phyloP scores from a whole-genome alignment of 2,888 invertebrate species.

The Platycheirus rosarum region DNA sequence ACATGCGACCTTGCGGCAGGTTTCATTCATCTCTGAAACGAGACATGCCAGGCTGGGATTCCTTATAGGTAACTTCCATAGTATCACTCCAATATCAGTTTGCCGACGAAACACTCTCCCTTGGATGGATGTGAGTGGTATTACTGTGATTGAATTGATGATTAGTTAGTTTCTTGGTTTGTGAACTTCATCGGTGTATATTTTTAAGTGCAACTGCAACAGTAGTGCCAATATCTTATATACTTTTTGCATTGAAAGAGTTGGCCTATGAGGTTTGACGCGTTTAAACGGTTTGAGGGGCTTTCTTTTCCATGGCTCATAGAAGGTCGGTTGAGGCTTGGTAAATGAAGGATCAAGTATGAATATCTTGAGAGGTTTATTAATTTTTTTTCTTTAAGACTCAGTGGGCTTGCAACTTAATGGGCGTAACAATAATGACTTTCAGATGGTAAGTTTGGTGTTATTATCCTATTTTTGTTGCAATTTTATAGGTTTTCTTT shows the following conservation, averaged over 20 bases:
- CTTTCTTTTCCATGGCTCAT: conserved; percentile 51
- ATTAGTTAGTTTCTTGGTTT: conserved; percentile 41
- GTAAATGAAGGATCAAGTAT: neutral
- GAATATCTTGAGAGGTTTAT: conserved; percentile 1
- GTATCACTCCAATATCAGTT: conserved; percentile 23
- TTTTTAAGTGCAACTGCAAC: conserved; percentile 35
- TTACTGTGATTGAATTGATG: conserved; percentile 37
- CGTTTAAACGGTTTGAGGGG: conserved; percentile 30
- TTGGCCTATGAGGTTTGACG: conserved; percentile 43
- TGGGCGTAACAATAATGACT: conserved; percentile 35
- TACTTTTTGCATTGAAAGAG: neutral
- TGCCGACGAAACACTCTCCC: conserved; percentile 40
- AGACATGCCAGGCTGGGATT: conserved; percentile 43
- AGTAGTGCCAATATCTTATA: conserved; percentile 33
- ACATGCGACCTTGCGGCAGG: conserved; percentile 68
- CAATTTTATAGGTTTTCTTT: conserved; percentile 48
- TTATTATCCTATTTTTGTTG: conserved; percentile 42
- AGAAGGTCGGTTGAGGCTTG: conserved; percentile 27
- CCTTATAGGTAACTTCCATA: conserved; percentile 32
- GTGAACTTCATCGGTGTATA: conserved; percentile 41
- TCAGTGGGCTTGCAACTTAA: conserved; percentile 33
- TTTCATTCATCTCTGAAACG: conserved; percentile 42
- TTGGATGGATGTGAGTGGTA: conserved; percentile 25
- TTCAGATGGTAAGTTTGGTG: conserved; percentile 25
- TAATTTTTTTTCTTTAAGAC: conserved; percentile 17